A percentile compares a stretch with the other conserved stretches of the same genome.
Evolutionary conservation across 2,888 invertebrate genomes (phyloP).

Genomic region (Schrankia costaestrigalis): DNA sequence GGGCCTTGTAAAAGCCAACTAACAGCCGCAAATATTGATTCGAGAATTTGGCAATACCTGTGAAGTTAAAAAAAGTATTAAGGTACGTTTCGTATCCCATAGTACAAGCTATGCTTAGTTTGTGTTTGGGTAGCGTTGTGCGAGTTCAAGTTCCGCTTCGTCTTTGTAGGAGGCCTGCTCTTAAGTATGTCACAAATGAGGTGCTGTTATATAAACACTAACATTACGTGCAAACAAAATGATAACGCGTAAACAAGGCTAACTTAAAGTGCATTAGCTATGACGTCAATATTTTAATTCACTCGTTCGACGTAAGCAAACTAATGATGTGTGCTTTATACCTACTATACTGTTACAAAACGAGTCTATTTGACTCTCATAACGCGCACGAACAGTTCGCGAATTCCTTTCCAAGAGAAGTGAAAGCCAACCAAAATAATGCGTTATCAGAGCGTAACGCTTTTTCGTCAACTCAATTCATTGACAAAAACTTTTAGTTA

Average conservation of each 20-base stretch:
- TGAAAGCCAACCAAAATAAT: constrained; percentile 66
- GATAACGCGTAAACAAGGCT: constrained; percentile 21
- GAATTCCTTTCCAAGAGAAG: constrained; percentile 59
- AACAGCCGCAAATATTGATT: too few relatives aligned
- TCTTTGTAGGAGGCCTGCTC: too few relatives aligned
- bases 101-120: too few relatives aligned
- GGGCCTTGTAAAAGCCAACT: too few relatives aligned
- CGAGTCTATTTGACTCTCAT: constrained; percentile 30
- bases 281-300: constrained; percentile 14
- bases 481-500: constrained; percentile 38
- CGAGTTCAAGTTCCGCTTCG: too few relatives aligned
- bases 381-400: constrained; percentile 46
- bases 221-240: constrained; percentile 20
- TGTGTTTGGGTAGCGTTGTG: too few relatives aligned
- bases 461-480: constrained; percentile 39
- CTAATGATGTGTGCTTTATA: constrained; percentile 34
- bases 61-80: too few relatives aligned
- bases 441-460: constrained; percentile 64
- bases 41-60: too few relatives aligned
- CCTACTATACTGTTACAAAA: constrained; percentile 46
- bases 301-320: constrained; percentile 16
- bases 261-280: constrained; percentile 14
- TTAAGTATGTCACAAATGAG: too few relatives aligned
- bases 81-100: too few relatives aligned
- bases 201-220: constrained; percentile 7